Percentiles rank a stretch among this genome's conserved stretches.
These are phyloP conservation scores for Eustalomyia histrio DNA, from an alignment of 2,888 invertebrate genomes.

Conservation along the genomic window DNA sequence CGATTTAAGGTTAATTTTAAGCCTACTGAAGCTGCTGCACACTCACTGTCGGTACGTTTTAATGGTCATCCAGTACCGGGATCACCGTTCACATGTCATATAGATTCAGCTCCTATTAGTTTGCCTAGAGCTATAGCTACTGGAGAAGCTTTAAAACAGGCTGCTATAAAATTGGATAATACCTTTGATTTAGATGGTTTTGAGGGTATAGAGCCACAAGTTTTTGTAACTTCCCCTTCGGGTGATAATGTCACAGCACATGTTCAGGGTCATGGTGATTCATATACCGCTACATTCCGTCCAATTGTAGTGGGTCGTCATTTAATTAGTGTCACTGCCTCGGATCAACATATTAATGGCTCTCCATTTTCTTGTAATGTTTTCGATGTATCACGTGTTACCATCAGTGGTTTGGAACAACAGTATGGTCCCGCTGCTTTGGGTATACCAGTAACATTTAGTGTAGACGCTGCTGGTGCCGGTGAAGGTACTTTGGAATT, in stretches of 20 bases:
- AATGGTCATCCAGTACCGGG: slow-evolving; percentile 90
- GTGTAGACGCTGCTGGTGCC: slow-evolving; percentile 96
- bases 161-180: slow-evolving; percentile 80
- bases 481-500: slow-evolving; percentile 96
- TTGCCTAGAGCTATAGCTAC: slow-evolving; percentile 82
- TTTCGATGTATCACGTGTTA: slow-evolving; percentile 92
- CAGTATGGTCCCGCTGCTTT: slow-evolving; percentile 80
- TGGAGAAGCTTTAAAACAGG: slow-evolving; percentile 78
- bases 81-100: slow-evolving; percentile 95
- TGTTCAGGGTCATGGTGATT: slow-evolving; percentile 83
- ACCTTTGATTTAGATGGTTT: slow-evolving; percentile 82
- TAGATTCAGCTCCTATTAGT: slow-evolving; percentile 82
- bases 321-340: slow-evolving; percentile 89
- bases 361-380: slow-evolving; percentile 97
- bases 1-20: slow-evolving; percentile 97
- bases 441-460: slow-evolving; percentile 93
- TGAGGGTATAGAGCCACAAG: slow-evolving; percentile 83
- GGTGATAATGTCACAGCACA: slow-evolving; percentile 89
- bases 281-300: slow-evolving; percentile 88
- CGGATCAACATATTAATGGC: slow-evolving; percentile 91
- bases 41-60: slow-evolving; percentile 92
- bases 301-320: slow-evolving; percentile 94
- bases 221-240: slow-evolving; percentile 90
- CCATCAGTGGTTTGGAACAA: slow-evolving; percentile 85
- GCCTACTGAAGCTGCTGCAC: slow-evolving; percentile 94